Conservation (phyloP, 2,888 invertebrate genomes). For the Erebia aethiops region DNA sequence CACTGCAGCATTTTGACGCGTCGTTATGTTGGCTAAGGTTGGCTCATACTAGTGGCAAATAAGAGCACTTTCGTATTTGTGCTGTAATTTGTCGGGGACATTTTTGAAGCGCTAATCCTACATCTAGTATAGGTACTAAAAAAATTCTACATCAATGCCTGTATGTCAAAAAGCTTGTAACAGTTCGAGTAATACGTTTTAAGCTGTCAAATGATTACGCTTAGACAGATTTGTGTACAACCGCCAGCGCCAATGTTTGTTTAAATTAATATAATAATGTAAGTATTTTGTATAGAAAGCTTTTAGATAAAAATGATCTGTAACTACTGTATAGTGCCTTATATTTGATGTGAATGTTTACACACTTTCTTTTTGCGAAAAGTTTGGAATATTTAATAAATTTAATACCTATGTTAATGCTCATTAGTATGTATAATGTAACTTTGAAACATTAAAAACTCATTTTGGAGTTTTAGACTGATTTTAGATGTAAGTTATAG, state of each 20-base stretch:
- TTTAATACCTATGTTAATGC: conserved; percentile 38
- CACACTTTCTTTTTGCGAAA: conserved; percentile 11
- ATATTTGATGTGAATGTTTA: conserved; percentile 21
- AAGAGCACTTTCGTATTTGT: too few species aligned
- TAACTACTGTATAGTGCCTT: conserved; percentile 34
- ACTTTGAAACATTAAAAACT: conserved; percentile 50
- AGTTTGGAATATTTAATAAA: conserved; percentile 13
- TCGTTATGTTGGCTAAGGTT: too few species aligned
- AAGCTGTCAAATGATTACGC: too few species aligned
- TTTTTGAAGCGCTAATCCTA: too few species aligned
- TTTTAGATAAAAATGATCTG: conserved; percentile 8
- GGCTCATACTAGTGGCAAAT: too few species aligned
- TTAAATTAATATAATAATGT: not conserved
- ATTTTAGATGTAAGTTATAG: conserved; percentile 75
- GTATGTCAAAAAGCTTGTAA: too few species aligned
- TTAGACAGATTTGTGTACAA: too few species aligned
- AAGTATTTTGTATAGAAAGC: not conserved
- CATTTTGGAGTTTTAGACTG: conserved; percentile 79
- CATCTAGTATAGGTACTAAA: too few species aligned
- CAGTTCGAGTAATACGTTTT: too few species aligned
- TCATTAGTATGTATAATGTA: conserved; percentile 40
- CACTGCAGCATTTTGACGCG: too few species aligned
- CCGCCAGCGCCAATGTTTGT: not conserved
- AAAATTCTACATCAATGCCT: too few species aligned
- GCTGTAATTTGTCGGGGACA: too few species aligned